Conservation (phyloP, 2,888 invertebrate species). For the Cinara cedri region DNA sequence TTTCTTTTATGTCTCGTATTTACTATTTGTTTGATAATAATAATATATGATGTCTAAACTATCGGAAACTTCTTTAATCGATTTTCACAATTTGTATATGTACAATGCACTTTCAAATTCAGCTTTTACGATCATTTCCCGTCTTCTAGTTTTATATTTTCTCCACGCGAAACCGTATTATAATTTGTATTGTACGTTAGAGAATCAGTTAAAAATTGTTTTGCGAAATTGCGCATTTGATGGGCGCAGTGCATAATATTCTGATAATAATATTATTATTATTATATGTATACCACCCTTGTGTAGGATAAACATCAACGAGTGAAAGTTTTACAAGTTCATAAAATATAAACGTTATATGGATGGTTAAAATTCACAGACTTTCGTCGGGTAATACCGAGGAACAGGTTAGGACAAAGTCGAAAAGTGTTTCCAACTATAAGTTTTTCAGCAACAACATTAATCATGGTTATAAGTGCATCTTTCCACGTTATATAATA, state of each 20-base stretch:
- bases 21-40: too few species aligned
- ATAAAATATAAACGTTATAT: conserved; percentile 24
- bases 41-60: too few species aligned
- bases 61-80: too few species aligned
- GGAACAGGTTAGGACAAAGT: background rate
- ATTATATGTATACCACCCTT: background rate
- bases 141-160: too few species aligned
- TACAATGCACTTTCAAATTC: too few species aligned
- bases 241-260: background rate
- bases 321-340: conserved; percentile 1
- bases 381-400: background rate
- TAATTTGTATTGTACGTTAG: too few species aligned
- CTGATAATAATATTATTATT: background rate
- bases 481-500: background rate
- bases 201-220: too few species aligned
- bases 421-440: background rate
- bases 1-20: too few species aligned
- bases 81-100: too few species aligned
- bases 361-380: background rate
- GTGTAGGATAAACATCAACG: background rate
- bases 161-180: too few species aligned
- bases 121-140: too few species aligned
- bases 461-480: background rate
- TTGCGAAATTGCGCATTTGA: too few species aligned
- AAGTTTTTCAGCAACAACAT: conserved; percentile 25